Percentiles rank a stretch among this genome's conserved stretches.
phyloP scores from a whole-genome alignment of 2,888 invertebrate species.

The Augochlorella aurata region DNA sequence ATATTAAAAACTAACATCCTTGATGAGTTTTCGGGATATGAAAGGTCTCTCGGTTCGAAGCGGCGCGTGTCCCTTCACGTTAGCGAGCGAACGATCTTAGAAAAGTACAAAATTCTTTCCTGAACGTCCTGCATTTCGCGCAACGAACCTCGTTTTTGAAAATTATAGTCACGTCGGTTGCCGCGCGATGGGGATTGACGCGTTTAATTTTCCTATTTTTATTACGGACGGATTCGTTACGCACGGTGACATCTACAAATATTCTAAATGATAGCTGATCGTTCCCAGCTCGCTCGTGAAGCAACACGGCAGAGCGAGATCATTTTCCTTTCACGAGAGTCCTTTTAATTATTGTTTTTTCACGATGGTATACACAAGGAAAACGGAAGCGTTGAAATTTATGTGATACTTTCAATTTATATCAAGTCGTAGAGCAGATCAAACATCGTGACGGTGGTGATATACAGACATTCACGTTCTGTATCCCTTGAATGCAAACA shows the following conservation, averaged over 20 bases:
- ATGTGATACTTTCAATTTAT: slow-evolving; percentile 48
- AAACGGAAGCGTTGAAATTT: slow-evolving; percentile 45
- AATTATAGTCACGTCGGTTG: slow-evolving; percentile 52
- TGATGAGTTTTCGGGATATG: slow-evolving; percentile 55
- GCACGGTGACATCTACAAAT: slow-evolving; percentile 59
- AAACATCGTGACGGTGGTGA: slow-evolving; percentile 15
- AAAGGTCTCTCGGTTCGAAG: slow-evolving; percentile 47
- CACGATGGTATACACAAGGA: slow-evolving; percentile 51
- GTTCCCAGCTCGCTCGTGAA: slow-evolving; percentile 62
- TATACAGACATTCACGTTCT: slow-evolving; percentile 43
- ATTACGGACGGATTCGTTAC: slow-evolving; percentile 56
- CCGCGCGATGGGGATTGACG: slow-evolving; percentile 56
- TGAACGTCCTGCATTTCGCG: slow-evolving; percentile 69
- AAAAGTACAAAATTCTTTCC: slow-evolving; percentile 76
- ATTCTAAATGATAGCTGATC: slow-evolving; percentile 71
- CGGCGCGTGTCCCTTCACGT: slow-evolving; percentile 55
- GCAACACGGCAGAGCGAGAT: slow-evolving; percentile 34
- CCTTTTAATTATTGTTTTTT: slow-evolving; percentile 50
- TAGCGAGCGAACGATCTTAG: slow-evolving; percentile 67
- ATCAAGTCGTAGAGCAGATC: slow-evolving; percentile 33
- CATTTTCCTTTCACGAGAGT: slow-evolving; percentile 29
- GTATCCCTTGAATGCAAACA: slow-evolving; percentile 48
- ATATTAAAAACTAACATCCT: slow-evolving; percentile 67
- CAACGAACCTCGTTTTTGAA: slow-evolving; percentile 65
- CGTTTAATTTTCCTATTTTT: slow-evolving; percentile 61